A percentile compares a stretch with the other conserved stretches of the same genome.
Conservation (phyloP, 2,113 vertebrate species). For the Crotalus viridis region DNA sequence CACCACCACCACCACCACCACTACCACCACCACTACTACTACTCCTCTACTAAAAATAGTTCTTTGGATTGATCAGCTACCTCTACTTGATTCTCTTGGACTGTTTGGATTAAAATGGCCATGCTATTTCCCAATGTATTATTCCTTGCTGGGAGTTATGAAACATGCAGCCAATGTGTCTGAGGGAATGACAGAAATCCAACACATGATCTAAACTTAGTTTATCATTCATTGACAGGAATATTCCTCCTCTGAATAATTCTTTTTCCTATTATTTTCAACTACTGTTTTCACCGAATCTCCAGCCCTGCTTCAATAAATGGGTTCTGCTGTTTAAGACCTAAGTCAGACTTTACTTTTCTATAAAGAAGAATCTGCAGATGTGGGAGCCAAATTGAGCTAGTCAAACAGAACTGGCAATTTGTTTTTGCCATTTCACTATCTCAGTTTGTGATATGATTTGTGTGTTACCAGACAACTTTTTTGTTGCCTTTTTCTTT, state of each 20-base stretch:
- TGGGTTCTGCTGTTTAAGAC: background rate
- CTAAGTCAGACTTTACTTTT: background rate
- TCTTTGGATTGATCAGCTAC: background rate
- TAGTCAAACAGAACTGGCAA: slow-evolving; percentile 15
- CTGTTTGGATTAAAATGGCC: background rate
- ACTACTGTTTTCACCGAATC: background rate
- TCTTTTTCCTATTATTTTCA: background rate
- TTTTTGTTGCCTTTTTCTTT: slow-evolving; percentile 29
- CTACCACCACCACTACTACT: background rate
- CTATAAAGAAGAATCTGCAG: background rate
- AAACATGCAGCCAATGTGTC: background rate
- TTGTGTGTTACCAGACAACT: slow-evolving; percentile 19
- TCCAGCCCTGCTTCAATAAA: background rate
- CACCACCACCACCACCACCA: background rate
- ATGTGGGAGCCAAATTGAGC: background rate
- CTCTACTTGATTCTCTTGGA: background rate
- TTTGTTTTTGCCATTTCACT: slow-evolving; percentile 35
- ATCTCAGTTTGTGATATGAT: slow-evolving; percentile 29
- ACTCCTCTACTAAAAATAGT: background rate
- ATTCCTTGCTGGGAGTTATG: background rate
- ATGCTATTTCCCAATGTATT: background rate
- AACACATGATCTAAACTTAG: background rate
- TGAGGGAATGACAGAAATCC: background rate
- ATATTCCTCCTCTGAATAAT: background rate
- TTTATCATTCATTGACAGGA: background rate